Evolutionary conservation across 1,140 invertebrate species (phyloP).

Genomic region (Pantala flavescens): DNA sequence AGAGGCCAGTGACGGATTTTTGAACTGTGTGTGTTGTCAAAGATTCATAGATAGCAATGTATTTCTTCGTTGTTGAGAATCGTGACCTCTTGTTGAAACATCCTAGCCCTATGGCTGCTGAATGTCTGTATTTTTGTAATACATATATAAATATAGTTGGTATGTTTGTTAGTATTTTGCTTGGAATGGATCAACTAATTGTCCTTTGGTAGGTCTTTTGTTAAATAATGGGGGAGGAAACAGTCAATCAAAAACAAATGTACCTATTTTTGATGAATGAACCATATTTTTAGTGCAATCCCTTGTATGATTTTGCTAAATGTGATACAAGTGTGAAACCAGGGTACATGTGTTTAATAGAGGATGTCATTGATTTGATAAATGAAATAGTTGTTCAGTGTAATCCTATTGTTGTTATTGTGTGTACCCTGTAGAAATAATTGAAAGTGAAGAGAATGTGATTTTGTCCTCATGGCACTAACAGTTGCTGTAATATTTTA

Average conservation of each 20-base stretch:
- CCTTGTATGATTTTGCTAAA: conserved; percentile 3
- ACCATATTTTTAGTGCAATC: conserved; percentile 2
- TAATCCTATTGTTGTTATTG: neutral
- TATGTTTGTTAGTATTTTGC: conserved; percentile 7
- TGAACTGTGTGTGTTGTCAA: neutral
- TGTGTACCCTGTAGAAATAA: neutral
- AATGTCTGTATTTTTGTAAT: conserved; percentile 4
- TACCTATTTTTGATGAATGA: conserved; percentile 7
- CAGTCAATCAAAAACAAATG: neutral
- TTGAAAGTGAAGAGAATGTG: neutral
- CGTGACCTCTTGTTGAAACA: neutral
- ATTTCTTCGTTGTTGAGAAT: neutral
- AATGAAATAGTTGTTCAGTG: neutral
- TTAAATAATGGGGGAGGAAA: neutral
- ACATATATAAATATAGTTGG: neutral
- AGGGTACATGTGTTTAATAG: neutral
- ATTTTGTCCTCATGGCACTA: conserved; percentile 1
- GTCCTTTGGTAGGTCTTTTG: conserved; percentile 1
- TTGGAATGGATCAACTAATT: neutral
- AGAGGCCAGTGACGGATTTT: conserved; percentile 18
- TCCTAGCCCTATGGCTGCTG: neutral
- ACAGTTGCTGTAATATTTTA: neutral
- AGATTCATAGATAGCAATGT: neutral
- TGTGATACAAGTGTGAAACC: neutral
- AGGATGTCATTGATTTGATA: neutral